These are phyloP conservation scores for Scolopax mira DNA, from an alignment of 2,113 vertebrate genomes.

Conservation along the genomic window DNA sequence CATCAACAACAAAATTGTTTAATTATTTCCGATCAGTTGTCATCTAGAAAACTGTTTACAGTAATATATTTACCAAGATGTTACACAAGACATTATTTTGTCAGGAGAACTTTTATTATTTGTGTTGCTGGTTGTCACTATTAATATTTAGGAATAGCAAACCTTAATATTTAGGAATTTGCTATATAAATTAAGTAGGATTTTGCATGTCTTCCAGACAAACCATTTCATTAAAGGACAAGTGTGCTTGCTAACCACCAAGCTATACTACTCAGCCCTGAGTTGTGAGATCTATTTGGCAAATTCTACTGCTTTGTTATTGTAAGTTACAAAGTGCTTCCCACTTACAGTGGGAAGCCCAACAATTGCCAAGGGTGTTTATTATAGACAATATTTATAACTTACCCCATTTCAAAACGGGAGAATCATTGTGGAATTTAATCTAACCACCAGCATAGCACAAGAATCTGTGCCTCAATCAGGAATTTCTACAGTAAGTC, in stretches of 20 bases:
- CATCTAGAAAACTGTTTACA: neutral
- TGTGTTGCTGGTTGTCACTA: neutral
- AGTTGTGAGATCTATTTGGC: neutral
- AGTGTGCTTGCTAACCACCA: rapidly evolving
- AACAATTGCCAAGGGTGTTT: neutral
- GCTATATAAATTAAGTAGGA: neutral
- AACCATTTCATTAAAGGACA: neutral
- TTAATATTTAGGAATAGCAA: neutral
- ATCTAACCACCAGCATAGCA: neutral
- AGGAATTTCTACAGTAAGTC: neutral
- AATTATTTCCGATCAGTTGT: neutral
- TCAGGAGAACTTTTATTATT: neutral
- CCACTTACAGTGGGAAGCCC: neutral
- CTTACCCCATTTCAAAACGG: neutral
- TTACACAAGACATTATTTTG: neutral
- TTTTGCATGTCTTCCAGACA: neutral
- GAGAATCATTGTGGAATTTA: neutral
- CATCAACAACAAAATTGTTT: neutral
- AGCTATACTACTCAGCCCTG: neutral
- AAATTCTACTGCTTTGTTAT: neutral
- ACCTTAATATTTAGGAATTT: neutral
- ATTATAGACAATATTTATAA: neutral
- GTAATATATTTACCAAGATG: neutral
- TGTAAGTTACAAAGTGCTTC: too few relatives aligned
- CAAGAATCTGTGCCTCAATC: neutral